A percentile compares a stretch with the other conserved stretches of the same genome.
phyloP scores from a whole-genome alignment of 2,888 invertebrate genomes.

The Dynastes grantii region DNA sequence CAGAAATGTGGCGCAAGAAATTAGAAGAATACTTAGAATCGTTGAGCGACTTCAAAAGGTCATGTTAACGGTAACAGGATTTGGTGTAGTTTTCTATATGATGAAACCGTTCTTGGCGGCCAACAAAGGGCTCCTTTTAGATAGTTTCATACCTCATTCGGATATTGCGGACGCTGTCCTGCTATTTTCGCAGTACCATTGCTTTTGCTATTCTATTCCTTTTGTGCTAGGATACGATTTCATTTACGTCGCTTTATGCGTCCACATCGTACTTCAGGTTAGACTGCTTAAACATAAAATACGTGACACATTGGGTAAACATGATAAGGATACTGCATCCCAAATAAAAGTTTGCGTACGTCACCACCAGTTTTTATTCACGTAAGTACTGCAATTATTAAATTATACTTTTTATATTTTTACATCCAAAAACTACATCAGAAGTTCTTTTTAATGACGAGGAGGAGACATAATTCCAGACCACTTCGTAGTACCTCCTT shows the following conservation, averaged over 20 bases:
- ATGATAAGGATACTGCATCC: background rate
- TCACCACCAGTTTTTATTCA: conserved; percentile 9
- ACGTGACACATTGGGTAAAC: background rate
- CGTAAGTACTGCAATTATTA: background rate
- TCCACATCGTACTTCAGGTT: background rate
- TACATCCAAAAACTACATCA: too few relatives aligned
- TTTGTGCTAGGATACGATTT: conserved; percentile 13
- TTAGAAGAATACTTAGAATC: background rate
- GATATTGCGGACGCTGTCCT: background rate
- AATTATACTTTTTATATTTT: too few relatives aligned
- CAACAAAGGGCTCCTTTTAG: too few relatives aligned
- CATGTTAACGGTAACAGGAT: background rate
- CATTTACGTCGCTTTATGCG: background rate
- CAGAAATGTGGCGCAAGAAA: background rate
- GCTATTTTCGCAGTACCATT: background rate
- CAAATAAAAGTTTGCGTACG: background rate
- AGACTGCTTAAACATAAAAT: conserved; percentile 8
- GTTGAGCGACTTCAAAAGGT: background rate
- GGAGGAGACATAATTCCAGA: too few relatives aligned
- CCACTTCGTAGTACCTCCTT: too few relatives aligned
- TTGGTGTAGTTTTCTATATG: background rate
- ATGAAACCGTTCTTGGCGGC: background rate
- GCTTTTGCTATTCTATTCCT: background rate
- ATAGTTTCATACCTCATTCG: background rate
- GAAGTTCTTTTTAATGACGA: too few relatives aligned